phyloP scores from a whole-genome alignment of 2,797 vertebrate species.

The Peromyscus attwateri region DNA sequence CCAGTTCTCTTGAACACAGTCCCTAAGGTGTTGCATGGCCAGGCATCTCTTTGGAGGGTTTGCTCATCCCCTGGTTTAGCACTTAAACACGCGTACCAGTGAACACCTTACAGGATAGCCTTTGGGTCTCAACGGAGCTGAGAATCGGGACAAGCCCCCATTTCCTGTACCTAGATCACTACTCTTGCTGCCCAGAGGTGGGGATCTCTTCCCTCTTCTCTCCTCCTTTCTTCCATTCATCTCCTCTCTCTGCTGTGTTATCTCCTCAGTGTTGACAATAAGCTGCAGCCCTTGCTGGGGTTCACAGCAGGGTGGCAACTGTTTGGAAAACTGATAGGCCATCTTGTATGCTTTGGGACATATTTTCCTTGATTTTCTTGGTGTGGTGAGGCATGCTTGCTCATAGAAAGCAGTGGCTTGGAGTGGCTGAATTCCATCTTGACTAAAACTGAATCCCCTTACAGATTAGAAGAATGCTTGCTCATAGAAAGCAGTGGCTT shows the following conservation, averaged over 20 bases:
- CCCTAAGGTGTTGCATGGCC: slow-evolving; percentile 65
- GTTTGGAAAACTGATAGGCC: too few relatives aligned
- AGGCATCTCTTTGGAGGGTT: slow-evolving; percentile 60
- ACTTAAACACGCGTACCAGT: slow-evolving; percentile 11
- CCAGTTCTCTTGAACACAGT: slow-evolving; percentile 24
- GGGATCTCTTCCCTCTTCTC: neutral
- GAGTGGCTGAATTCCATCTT: neutral
- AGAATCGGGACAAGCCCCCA: neutral
- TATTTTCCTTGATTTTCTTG: neutral
- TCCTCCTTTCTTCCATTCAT: neutral
- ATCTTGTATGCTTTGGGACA: neutral
- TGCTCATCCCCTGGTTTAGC: slow-evolving; percentile 27
- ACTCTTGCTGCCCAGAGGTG: neutral
- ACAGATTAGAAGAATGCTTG: neutral
- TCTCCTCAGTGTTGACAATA: neutral
- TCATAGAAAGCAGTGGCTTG: neutral
- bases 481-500: neutral
- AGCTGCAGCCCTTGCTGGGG: neutral
- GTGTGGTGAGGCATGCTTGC: neutral
- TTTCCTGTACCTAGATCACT: too few relatives aligned
- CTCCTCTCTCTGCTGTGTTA: too few relatives aligned
- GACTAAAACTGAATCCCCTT: neutral
- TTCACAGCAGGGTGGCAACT: neutral
- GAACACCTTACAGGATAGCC: slow-evolving; percentile 14
- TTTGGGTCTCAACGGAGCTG: slow-evolving; percentile 49